Conservation (phyloP, 1,140 invertebrate genomes). For the Leptinotarsa texana region DNA sequence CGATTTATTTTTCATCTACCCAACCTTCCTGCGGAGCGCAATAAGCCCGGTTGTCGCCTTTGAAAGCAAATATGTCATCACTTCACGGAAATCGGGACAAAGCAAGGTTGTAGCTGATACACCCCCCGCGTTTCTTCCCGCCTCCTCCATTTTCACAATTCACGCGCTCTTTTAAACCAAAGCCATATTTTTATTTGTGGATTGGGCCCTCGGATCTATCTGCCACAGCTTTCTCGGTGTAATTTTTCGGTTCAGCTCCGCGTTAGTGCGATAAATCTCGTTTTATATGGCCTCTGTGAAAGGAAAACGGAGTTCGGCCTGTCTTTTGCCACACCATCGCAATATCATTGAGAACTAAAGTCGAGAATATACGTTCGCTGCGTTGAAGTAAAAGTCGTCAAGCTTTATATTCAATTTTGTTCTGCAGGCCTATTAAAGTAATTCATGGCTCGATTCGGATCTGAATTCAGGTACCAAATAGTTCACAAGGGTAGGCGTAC, state of each 20-base stretch:
- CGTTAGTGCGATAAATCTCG: constrained; percentile 22
- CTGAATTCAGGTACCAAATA: background rate
- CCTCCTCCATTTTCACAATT: constrained; percentile 24
- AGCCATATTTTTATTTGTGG: constrained; percentile 29
- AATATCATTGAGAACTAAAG: constrained; percentile 18
- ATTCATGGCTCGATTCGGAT: background rate
- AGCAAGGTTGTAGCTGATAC: constrained; percentile 15
- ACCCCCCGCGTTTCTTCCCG: constrained; percentile 3
- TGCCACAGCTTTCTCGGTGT: constrained; percentile 25
- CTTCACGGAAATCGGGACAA: constrained; percentile 19
- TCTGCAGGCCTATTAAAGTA: constrained; percentile 6
- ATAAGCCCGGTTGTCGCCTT: constrained; percentile 16
- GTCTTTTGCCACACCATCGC: constrained; percentile 28
- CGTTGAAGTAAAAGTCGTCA: constrained; percentile 8
- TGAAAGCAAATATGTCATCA: constrained; percentile 16
- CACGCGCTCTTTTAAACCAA: constrained; percentile 26
- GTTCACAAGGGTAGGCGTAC: background rate
- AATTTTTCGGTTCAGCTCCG: constrained; percentile 27
- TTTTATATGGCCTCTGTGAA: constrained; percentile 29
- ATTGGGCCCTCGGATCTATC: constrained; percentile 26
- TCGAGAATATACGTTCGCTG: constrained; percentile 15
- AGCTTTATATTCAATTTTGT: constrained; percentile 14
- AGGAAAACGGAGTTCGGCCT: constrained; percentile 27
- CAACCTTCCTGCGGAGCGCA: constrained; percentile 11
- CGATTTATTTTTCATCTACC: constrained; percentile 20